Conservation (phyloP, 2,888 invertebrate species). For the Iselma pallidipennis region DNA sequence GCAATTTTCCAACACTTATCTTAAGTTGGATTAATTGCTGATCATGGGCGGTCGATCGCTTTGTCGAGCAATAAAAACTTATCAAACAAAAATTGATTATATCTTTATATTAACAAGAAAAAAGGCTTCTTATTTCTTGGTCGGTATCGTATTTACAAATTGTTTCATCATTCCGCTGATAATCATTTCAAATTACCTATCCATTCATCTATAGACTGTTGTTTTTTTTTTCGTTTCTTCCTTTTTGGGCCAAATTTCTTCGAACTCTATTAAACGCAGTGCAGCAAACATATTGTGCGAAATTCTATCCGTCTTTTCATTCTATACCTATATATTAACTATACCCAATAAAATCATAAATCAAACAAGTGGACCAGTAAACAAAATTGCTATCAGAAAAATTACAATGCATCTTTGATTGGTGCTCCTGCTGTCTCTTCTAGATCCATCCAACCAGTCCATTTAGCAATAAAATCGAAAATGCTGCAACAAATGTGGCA, state of each 20-base stretch:
- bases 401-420: slow-evolving; percentile 39
- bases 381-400: slow-evolving; percentile 23
- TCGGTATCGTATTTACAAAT: background rate
- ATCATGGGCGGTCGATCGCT: too few relatives aligned
- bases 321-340: background rate
- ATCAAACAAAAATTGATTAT: background rate
- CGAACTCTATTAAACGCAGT: background rate
- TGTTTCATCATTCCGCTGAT: background rate
- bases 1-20: too few relatives aligned
- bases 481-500: slow-evolving; percentile 33
- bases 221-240: too few relatives aligned
- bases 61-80: too few relatives aligned
- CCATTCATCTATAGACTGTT: too few relatives aligned
- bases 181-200: background rate
- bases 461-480: slow-evolving; percentile 11
- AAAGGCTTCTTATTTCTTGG: background rate
- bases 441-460: too few relatives aligned
- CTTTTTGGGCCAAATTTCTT: background rate
- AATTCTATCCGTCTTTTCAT: slow-evolving; percentile 1
- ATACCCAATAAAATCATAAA: background rate
- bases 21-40: too few relatives aligned
- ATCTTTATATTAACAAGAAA: background rate
- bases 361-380: slow-evolving; percentile 6
- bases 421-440: too few relatives aligned
- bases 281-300: background rate